Evolutionary conservation across 2,888 invertebrate species (phyloP), one percentile per base, ranked within the genome.

Genomic region (Litoditis marina): DNA sequence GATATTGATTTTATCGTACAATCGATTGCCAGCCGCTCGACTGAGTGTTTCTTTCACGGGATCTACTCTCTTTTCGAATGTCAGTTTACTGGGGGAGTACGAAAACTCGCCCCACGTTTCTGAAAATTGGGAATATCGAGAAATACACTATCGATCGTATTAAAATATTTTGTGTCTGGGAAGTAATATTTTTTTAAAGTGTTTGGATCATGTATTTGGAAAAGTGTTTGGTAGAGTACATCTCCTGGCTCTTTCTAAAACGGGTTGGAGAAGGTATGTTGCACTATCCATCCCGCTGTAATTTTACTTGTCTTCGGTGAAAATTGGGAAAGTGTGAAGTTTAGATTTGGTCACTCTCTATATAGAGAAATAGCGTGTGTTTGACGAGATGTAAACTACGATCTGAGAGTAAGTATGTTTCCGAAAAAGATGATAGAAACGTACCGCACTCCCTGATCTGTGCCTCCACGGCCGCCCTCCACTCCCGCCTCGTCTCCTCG

Each of bases 31-130:
- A 8, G 65, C 61, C 16, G 64, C 68, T 22, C 74, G 57, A 55
- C 72, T 67, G 46, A 72, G 46, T 8, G 74, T 74, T 36, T 72
- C 70, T 55, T 62, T 64, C 27, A 69, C 64, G 16, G 71, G 71
- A 56, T 71, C 71, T 36, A 66, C 66, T 54, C 63, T 65, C 55
- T 67, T 67, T 50, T 71, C 60, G 47, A 56, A 64, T 46, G 68
- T 62, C 63, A 75, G 69, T 47, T 64, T 59, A 22, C 65, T 62
- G 1, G 66, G 27, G 6, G 51, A 65, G 49, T 67, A 69, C 13
- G 75, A 73, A 49, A 75, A 75, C 32, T 63, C 50, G 11, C 75
- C 73, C 75, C 75, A 75, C 2, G 69, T 62, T 28, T 63, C 70
- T 70, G 47, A n/a, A 70, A 55, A 22, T 31, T 44, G 5, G 31